These are phyloP conservation scores for Varanus komodoensis DNA, from an alignment of 2,113 vertebrate species.

Conservation along the genomic window DNA sequence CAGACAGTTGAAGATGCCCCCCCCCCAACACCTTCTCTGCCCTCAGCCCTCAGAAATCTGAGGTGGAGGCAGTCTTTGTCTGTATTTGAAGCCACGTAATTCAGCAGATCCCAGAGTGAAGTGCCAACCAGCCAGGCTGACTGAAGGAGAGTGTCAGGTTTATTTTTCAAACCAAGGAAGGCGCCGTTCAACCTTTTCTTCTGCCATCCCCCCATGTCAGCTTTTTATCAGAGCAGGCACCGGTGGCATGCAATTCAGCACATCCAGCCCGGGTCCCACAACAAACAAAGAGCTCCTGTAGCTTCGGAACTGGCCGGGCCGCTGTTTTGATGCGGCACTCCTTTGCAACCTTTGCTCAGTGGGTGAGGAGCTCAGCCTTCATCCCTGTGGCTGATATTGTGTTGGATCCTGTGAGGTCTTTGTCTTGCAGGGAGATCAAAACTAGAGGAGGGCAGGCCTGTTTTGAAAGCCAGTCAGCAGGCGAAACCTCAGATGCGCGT, in stretches of 20 bases:
- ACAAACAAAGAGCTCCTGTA: not conserved
- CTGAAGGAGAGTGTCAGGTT: not conserved
- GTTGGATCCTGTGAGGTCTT: not conserved
- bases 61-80: not conserved
- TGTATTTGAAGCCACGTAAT: not conserved
- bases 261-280: not conserved
- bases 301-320: not conserved
- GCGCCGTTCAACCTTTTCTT: not conserved
- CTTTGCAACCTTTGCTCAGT: not conserved
- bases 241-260: not conserved
- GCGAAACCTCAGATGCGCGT: not conserved
- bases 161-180: not conserved
- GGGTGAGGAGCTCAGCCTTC: not conserved
- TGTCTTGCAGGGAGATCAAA: slow-evolving; percentile 8
- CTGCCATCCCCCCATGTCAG: not conserved
- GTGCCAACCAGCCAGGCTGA: not conserved
- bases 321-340: not conserved
- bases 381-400: not conserved
- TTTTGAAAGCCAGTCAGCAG: not conserved
- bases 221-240: not conserved
- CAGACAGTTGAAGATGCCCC: too few relatives aligned
- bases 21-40: too few relatives aligned
- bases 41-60: not conserved
- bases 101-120: not conserved
- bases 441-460: not conserved